Base-by-base conservation (phyloP, 2,797 vertebrate species). In the Enteromius viviparus region DNA sequence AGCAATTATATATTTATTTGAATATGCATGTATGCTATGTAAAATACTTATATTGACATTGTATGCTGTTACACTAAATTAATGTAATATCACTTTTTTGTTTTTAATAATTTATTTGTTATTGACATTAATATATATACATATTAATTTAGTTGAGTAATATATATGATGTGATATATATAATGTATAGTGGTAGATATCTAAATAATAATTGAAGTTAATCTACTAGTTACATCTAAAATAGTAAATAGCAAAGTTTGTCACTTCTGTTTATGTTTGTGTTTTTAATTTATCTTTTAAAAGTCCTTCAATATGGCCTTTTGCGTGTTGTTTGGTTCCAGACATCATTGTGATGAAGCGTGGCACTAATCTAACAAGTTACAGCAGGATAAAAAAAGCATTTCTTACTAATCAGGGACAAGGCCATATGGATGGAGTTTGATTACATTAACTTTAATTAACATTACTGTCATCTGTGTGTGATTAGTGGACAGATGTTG, bases 401-500 rank as follows among this genome's bases (percentile, higher is more conserved):
- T 80, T 87, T 86, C 81, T 76, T 76, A 80, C 84, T 89, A 87
- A 84, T 87, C 87, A 91, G 87, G 85, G 88, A 82, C 78, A 51
- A 86, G 89, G 88, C 90, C 89, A 92, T 89, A 87, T 89, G 90
- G 89, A 89, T 89, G 70, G 83, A 82, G 80, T 87, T 91, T 89
- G 87, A 93, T 90, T 90, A 90, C 86, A 91, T 91, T 89, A 88
- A 87, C 87, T 89, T 91, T 89, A 92, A 93, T 93, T 90, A 92
- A 91, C 87, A 88, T 84, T 87, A 78, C 84, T 71, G 87, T 92
- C 87, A 88, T 92, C 89, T 90, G 89, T 85, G 84, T 69, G 87
- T 90, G 89, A 93, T 93, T 90, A 92, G 88, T 92, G 91, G 89
- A 89, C 92, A 93, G 92, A 91, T 89, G 88, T 84, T 86, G 85